Evolutionary conservation across 1,140 invertebrate genomes (phyloP).

Genomic region (Pemphigus obesinymphae): DNA sequence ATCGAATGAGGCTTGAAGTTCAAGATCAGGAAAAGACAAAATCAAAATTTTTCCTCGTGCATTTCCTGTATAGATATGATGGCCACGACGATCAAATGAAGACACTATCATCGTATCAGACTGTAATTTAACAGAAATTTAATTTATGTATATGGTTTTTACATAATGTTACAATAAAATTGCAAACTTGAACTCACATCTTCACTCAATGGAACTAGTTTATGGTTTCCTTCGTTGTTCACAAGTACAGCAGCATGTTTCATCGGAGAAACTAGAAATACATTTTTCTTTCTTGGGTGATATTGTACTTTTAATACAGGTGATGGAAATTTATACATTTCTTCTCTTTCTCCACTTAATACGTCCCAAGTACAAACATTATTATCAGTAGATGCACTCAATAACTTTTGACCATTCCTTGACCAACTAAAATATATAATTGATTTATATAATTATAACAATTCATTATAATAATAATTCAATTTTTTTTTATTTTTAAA

Average conservation of each 20-base stretch:
- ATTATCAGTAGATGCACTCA: conserved; percentile 95
- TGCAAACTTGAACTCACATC: conserved; percentile 68
- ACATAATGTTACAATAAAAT: neutral
- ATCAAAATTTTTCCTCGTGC: conserved; percentile 89
- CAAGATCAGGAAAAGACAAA: conserved; percentile 67
- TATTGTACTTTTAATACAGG: conserved; percentile 91
- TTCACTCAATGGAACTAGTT: conserved; percentile 86
- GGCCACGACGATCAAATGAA: conserved; percentile 90
- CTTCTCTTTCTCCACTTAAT: conserved; percentile 85
- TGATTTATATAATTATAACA: no score
- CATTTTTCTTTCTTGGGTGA: conserved; percentile 83
- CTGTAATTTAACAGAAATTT: conserved; percentile 52
- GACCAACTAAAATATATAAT: conserved; percentile 72
- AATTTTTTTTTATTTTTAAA: no score
- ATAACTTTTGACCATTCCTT: conserved; percentile 80
- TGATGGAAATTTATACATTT: conserved; percentile 90
- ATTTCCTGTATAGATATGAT: conserved; percentile 93
- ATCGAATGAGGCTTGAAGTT: conserved; percentile 84
- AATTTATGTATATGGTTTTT: neutral
- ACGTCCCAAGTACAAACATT: conserved; percentile 97
- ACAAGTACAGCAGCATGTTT: conserved; percentile 89
- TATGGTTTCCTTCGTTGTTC: conserved; percentile 74
- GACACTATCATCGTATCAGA: conserved; percentile 92
- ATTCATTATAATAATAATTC: no score
- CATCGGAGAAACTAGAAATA: conserved; percentile 92